phyloP scores from a whole-genome alignment of 2,888 invertebrate genomes.

The Andrena chrysosceles region DNA sequence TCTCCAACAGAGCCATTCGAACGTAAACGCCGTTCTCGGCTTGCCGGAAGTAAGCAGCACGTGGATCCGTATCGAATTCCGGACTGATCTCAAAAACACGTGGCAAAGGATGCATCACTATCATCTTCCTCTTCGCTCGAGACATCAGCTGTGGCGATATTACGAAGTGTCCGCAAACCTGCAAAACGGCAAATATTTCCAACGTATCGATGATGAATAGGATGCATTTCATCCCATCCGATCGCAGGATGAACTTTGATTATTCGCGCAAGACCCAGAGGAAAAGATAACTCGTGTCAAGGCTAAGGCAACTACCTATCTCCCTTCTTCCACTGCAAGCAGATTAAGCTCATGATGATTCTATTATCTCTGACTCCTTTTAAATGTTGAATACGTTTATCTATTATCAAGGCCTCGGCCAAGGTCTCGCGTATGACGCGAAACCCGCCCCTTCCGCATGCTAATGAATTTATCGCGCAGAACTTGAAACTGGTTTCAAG shows the following conservation, averaged over 20 bases:
- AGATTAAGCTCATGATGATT: too few species aligned
- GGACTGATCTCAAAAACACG: slow-evolving; percentile 97
- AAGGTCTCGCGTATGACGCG: neutral
- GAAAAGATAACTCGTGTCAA: too few species aligned
- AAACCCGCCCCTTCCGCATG: neutral
- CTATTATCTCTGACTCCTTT: too few species aligned
- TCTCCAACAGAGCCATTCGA: slow-evolving; percentile 97
- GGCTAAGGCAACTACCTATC: too few species aligned
- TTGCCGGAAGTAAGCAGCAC: slow-evolving; percentile 99
- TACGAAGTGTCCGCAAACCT: slow-evolving; percentile 95
- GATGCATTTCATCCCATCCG: too few species aligned
- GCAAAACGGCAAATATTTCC: slow-evolving; percentile 46
- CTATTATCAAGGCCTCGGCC: slow-evolving; percentile 1
- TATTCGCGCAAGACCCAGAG: too few species aligned
- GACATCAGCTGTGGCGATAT: slow-evolving; percentile 99
- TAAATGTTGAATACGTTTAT: neutral
- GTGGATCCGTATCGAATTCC: slow-evolving; percentile 97
- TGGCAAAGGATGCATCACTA: slow-evolving; percentile 99
- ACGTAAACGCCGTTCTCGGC: slow-evolving; percentile 99
- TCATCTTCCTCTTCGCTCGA: slow-evolving; percentile 96
- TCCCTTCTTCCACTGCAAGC: too few species aligned
- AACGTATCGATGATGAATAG: neutral
- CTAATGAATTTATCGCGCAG: neutral
- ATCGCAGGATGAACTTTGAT: too few species aligned
- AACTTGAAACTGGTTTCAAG: neutral